These are phyloP conservation scores for Venturia canescens DNA, from an alignment of 1,140 invertebrate genomes.

Conservation along the genomic window DNA sequence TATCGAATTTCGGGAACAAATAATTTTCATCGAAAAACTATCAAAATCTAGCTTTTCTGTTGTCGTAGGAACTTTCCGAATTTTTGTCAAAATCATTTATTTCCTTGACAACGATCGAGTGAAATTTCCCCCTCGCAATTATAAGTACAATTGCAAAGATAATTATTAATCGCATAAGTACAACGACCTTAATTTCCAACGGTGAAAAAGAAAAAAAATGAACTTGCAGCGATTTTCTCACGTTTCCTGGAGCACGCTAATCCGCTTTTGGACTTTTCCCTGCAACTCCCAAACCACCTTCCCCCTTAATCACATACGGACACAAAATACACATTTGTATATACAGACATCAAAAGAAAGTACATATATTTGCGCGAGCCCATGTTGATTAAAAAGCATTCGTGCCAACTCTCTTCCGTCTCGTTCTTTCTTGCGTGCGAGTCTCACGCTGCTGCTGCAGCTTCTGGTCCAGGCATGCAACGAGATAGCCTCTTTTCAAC, in stretches of 20 bases:
- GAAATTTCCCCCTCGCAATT: no score
- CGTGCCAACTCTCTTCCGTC: slow-evolving; percentile 28
- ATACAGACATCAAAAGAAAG: not conserved
- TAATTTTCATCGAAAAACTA: no score
- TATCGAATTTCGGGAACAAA: not conserved
- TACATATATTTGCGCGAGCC: not conserved
- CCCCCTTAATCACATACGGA: not conserved
- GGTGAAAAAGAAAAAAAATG: slow-evolving; percentile 9
- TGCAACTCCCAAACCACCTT: not conserved
- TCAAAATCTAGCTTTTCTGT: no score
- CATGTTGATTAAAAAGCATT: slow-evolving; percentile 64
- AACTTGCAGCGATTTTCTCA: slow-evolving; percentile 20
- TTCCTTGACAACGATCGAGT: no score
- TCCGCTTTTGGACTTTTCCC: slow-evolving; percentile 1
- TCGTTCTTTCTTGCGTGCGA: slow-evolving; percentile 37
- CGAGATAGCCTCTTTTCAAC: not conserved
- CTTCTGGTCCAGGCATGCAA: slow-evolving; percentile 26
- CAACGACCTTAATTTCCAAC: no score
- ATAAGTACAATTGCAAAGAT: no score
- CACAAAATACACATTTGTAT: not conserved
- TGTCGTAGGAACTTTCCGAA: no score
- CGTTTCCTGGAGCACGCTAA: not conserved
- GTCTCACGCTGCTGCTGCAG: no score
- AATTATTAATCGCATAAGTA: no score
- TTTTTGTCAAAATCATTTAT: no score